phyloP scores from a whole-genome alignment of 2,113 vertebrate genomes.

The Chitala chitala region DNA sequence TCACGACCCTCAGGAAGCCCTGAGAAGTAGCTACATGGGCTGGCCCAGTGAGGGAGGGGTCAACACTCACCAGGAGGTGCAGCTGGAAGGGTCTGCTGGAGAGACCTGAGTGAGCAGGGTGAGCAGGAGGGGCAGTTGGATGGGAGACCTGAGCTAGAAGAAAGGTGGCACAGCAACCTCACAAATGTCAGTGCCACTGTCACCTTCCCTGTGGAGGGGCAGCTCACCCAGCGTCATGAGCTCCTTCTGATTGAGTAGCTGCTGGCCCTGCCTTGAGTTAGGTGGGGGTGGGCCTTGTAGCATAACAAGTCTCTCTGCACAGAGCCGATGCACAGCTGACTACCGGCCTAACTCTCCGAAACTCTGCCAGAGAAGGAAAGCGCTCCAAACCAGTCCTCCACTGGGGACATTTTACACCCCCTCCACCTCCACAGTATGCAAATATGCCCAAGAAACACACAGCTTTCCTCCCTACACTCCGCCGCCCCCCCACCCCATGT shows the following conservation, averaged over 20 bases:
- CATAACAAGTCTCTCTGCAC: background rate
- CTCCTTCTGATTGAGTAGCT: too few relatives aligned
- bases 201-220: background rate
- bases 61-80: background rate
- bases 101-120: background rate
- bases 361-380: too few relatives aligned
- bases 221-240: background rate
- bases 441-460: background rate
- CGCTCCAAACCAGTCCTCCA: background rate
- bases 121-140: too few relatives aligned
- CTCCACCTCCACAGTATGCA: background rate
- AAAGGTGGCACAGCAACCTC: too few relatives aligned
- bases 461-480: too few relatives aligned
- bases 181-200: background rate
- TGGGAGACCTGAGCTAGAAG: too few relatives aligned
- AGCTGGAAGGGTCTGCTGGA: background rate
- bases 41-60: background rate
- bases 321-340: background rate
- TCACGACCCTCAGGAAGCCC: background rate
- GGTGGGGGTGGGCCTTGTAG: background rate
- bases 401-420: background rate
- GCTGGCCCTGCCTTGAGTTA: too few relatives aligned
- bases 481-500: background rate
- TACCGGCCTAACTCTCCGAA: background rate
- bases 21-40: background rate